These are phyloP conservation scores for Nibea albiflora DNA, from an alignment of 2,113 vertebrate species.

Conservation along the genomic window DNA sequence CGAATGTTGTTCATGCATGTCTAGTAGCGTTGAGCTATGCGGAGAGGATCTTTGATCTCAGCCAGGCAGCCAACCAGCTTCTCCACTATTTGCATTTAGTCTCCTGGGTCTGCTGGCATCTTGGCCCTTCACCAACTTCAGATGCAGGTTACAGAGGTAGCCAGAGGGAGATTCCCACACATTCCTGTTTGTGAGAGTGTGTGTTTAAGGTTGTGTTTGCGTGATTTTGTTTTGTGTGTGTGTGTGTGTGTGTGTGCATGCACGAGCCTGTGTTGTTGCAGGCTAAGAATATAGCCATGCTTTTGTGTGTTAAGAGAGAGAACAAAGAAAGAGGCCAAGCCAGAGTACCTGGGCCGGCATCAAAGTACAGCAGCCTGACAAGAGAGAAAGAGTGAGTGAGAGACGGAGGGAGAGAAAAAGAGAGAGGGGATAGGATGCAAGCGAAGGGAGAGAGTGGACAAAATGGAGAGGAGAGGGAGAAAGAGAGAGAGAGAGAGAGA, in stretches of 20 bases:
- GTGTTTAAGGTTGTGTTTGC: conserved; percentile 35
- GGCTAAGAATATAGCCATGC: conserved; percentile 38
- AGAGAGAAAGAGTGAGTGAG: conserved; percentile 47
- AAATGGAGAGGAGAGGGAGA: conserved; percentile 27
- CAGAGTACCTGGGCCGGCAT: conserved; percentile 72
- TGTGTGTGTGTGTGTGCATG: conserved; percentile 42
- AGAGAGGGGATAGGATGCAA: conserved; percentile 28
- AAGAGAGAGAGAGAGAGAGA: conserved; percentile 24
- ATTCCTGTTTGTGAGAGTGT: conserved; percentile 67
- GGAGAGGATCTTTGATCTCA: conserved; percentile 77
- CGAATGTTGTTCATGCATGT: conserved; percentile 72
- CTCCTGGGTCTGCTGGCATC: conserved; percentile 74
- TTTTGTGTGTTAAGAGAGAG: conserved; percentile 34
- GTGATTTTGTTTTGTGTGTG: conserved; percentile 9
- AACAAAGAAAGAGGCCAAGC: conserved; percentile 46
- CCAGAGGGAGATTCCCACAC: conserved; percentile 82
- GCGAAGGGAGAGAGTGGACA: conserved; percentile 17
- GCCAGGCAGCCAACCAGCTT: conserved; percentile 71
- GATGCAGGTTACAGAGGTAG: conserved; percentile 81
- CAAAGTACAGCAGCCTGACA: conserved; percentile 59
- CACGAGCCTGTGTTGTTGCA: conserved; percentile 54
- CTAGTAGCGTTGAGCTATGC: conserved; percentile 70
- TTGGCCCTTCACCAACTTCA: conserved; percentile 77
- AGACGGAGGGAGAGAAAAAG: neutral
- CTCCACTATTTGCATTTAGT: conserved; percentile 76